Conservation (phyloP, 2,797 vertebrate species). For the Hemibagrus guttatus region DNA sequence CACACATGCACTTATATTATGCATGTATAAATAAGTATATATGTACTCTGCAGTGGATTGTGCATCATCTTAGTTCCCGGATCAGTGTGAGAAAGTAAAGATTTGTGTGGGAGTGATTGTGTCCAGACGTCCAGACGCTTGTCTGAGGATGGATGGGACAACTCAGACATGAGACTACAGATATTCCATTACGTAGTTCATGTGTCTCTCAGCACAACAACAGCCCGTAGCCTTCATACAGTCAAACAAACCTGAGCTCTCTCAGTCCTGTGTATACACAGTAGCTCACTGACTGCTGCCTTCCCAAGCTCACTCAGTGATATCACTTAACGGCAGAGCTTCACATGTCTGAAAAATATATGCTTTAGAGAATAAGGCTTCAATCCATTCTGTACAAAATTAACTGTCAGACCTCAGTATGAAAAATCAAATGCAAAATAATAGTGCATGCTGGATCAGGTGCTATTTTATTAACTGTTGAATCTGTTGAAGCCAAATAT, state of each 20-base stretch:
- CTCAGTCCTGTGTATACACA: conserved; percentile 55
- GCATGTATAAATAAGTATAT: neutral
- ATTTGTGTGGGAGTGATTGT: conserved; percentile 52
- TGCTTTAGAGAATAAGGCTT: neutral
- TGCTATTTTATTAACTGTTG: neutral
- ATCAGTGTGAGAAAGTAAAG: conserved; percentile 34
- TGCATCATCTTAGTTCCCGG: conserved; percentile 44
- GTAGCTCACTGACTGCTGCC: conserved; percentile 29
- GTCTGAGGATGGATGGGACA: conserved; percentile 70
- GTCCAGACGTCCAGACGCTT: conserved; percentile 60
- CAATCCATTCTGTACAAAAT: neutral
- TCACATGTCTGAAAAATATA: conserved; percentile 49
- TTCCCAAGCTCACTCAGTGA: conserved; percentile 7
- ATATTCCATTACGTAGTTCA: conserved; percentile 80
- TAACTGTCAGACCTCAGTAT: neutral
- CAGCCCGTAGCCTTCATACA: conserved; percentile 50
- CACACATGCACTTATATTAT: neutral
- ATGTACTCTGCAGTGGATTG: neutral
- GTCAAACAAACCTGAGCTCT: conserved; percentile 59
- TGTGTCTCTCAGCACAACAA: conserved; percentile 67
- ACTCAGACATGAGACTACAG: conserved; percentile 75
- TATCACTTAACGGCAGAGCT: conserved; percentile 7
- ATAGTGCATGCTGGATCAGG: neutral
- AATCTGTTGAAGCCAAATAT: neutral
- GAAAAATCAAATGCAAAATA: neutral